Percentiles rank a stretch among this genome's conserved stretches.
These are phyloP conservation scores for Vannuccia rotundouncinata DNA, from an alignment of 2,888 invertebrate species.

Conservation along the genomic window DNA sequence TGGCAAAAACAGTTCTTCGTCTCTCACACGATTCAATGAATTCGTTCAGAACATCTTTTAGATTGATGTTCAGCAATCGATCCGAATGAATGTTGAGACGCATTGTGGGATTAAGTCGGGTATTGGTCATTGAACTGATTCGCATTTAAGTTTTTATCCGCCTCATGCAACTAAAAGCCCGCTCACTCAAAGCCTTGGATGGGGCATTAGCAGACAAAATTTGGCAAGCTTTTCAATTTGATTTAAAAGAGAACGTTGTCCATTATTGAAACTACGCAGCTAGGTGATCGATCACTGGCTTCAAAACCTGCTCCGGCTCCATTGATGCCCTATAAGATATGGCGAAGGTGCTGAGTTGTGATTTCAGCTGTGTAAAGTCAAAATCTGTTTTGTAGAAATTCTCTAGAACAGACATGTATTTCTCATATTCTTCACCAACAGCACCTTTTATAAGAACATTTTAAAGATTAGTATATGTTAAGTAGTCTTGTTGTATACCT, in stretches of 20 bases:
- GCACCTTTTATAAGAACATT: constrained; percentile 4
- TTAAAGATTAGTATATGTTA: constrained; percentile 10
- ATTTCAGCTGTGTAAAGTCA: constrained; percentile 21
- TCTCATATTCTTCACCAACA: constrained; percentile 11
- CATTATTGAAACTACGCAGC: not conserved
- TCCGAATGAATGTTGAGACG: constrained; percentile 8
- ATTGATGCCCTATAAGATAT: not conserved
- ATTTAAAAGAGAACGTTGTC: not conserved
- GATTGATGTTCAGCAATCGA: not conserved
- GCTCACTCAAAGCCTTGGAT: not conserved
- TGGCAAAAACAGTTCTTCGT: not conserved
- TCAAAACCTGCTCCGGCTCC: constrained; percentile 6
- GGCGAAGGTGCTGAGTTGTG: constrained; percentile 2
- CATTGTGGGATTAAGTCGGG: not conserved
- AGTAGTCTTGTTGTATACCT: constrained; percentile 15
- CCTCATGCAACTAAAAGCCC: no score
- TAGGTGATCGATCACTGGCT: not conserved
- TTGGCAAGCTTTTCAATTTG: not conserved
- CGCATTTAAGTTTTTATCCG: constrained; percentile 2
- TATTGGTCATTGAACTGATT: not conserved
- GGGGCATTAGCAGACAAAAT: not conserved
- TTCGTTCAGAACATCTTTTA: constrained; percentile 2
- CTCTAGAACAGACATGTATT: not conserved
- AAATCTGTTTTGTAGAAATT: not conserved
- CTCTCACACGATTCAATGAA: constrained; percentile 10